Base-by-base conservation (phyloP, 2,797 vertebrate genomes). In the Schizopygopsis pylzovi region DNA sequence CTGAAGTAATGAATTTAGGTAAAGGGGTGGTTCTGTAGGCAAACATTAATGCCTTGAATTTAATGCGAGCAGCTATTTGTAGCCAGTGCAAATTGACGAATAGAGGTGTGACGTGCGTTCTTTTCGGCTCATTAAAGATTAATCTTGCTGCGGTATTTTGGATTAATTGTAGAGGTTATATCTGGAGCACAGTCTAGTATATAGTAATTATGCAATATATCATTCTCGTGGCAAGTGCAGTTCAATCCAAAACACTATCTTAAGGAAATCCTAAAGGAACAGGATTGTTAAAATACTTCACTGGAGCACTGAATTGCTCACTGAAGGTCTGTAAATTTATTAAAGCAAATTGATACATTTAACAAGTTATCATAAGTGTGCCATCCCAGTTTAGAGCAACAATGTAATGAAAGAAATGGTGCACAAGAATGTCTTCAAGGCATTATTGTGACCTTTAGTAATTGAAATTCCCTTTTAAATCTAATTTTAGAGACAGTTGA, bases 401-500 rank as follows among this genome's bases (percentile, higher is more conserved):
- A 25, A 59, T 79, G 82, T 72, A 75, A 79, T 61, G n/a, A 79
- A 82, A 52, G 15, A 54, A n/a, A 16, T 56, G 13, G 70, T 52
- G 70, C 43, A 33, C 65, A 61, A 83, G 41, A 70, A 45, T 79
- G 75, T 39, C 67, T 82, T 25, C n/a, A 16, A 63, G 76, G 37
- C 49, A 65, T 84, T 75, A 49, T 79, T 77, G 63, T 63, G 61
- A 83, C 79, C 71, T 84, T 79, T 41, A 70, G 76, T 89, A 86
- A 91, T 84, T 88, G 73, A 89, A 72, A 85, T 89, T 47, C 73
- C 72, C n/a, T 37, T 37, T 75, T 85, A 28, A 25, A 37, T 82
- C 85, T 85, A 89, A 70, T 87, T 87, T 89, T 90, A 90, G 63
- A 56, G 63, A 49, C 22, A 43, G 56, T 85, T 82, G 78, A 86